Conservation (phyloP, 2,888 invertebrate genomes). For the Agriopis leucophaearia region DNA sequence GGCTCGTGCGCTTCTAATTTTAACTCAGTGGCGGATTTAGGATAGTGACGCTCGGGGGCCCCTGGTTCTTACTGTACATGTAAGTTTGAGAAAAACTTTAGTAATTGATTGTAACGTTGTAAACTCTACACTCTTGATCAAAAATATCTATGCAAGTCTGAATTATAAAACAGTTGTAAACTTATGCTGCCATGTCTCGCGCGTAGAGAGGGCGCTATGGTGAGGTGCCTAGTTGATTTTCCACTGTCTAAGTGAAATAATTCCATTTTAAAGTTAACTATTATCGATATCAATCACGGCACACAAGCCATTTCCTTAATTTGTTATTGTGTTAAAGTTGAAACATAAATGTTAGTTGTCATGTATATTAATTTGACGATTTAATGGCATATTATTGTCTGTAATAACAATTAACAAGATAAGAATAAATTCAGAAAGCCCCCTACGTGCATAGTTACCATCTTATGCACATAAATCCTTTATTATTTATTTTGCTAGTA, state of each 20-base stretch:
- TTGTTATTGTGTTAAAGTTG: neutral
- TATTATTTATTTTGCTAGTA: no score
- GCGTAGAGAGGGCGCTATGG: neutral
- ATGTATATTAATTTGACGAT: neutral
- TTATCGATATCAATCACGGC: neutral
- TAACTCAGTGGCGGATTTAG: slow-evolving; percentile 29
- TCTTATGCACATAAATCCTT: no score
- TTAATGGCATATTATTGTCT: no score
- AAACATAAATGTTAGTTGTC: neutral
- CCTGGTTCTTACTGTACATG: slow-evolving; percentile 4
- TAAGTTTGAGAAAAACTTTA: slow-evolving; percentile 1
- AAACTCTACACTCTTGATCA: neutral
- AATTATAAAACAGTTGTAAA: neutral
- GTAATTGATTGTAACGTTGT: neutral
- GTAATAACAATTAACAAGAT: no score
- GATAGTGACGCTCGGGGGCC: slow-evolving; percentile 18
- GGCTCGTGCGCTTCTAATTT: slow-evolving; percentile 26
- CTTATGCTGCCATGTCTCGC: neutral
- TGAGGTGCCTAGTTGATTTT: neutral
- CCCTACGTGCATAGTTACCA: no score
- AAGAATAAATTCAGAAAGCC: no score
- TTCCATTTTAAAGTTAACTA: neutral
- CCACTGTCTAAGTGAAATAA: neutral
- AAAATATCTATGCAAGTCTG: neutral
- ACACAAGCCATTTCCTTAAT: neutral